These are phyloP conservation scores for Drosophila auraria DNA, from an alignment of 1,140 invertebrate species.

Conservation along the genomic window DNA sequence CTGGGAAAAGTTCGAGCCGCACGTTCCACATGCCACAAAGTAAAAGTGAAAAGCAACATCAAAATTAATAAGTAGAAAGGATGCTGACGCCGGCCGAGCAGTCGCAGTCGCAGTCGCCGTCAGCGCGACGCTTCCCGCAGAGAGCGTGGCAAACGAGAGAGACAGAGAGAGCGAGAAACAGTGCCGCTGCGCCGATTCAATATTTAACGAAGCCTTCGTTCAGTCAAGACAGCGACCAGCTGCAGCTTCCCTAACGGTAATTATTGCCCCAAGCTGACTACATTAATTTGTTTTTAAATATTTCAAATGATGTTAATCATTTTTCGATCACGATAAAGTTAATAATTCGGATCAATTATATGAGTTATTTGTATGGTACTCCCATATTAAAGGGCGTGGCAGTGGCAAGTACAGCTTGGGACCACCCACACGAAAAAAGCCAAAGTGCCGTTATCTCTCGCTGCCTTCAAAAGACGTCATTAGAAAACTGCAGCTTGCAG, in stretches of 20 bases:
- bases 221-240: slow-evolving; percentile 43
- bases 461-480: slow-evolving; percentile 36
- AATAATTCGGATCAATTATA: too few species aligned
- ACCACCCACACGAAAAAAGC: slow-evolving; percentile 13
- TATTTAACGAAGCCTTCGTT: slow-evolving; percentile 72
- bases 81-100: slow-evolving; percentile 60
- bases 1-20: slow-evolving; percentile 30
- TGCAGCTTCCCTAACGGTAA: slow-evolving; percentile 25
- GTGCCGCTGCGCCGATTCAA: slow-evolving; percentile 70
- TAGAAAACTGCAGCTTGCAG: slow-evolving; percentile 38
- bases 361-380: background rate
- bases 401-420: background rate
- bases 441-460: slow-evolving; percentile 29
- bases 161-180: slow-evolving; percentile 10
- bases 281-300: slow-evolving; percentile 10
- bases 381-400: background rate
- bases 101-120: slow-evolving; percentile 35
- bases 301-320: background rate
- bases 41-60: slow-evolving; percentile 83
- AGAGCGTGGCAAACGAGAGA: slow-evolving; percentile 11
- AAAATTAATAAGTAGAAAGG: slow-evolving; percentile 83
- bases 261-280: slow-evolving; percentile 4
- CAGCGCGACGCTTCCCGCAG: slow-evolving; percentile 4
- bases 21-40: slow-evolving; percentile 77
- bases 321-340: background rate